Percentiles rank a stretch among this genome's conserved stretches.
Evolutionary conservation across 1,140 invertebrate genomes (phyloP).

Genomic region (Phocides pigmalion): DNA sequence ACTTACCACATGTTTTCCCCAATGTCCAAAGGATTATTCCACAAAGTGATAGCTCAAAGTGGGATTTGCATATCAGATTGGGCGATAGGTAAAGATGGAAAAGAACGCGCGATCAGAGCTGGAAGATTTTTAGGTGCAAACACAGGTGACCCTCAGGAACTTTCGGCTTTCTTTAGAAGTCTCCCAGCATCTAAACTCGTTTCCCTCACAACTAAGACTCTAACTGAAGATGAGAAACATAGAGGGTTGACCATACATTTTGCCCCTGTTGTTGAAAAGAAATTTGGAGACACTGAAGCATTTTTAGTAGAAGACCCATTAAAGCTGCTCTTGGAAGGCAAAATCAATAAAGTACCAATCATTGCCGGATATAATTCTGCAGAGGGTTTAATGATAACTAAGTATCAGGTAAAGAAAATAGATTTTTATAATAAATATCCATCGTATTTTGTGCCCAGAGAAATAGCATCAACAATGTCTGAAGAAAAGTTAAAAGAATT

Average conservation of each 20-base stretch:
- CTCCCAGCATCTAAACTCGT: constrained; percentile 20
- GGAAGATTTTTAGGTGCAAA: constrained; percentile 58
- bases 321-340: constrained; percentile 62
- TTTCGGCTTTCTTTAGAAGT: constrained; percentile 66
- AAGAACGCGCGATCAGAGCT: constrained; percentile 53
- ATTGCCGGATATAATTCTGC: constrained; percentile 85
- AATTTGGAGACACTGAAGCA: constrained; percentile 57
- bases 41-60: constrained; percentile 82
- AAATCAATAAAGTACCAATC: constrained; percentile 84
- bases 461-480: constrained; percentile 52
- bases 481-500: constrained; percentile 58
- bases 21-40: constrained; percentile 84
- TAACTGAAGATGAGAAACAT: constrained; percentile 57
- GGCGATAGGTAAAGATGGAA: constrained; percentile 54
- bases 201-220: constrained; percentile 53
- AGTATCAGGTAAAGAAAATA: constrained; percentile 51
- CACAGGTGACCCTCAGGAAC: constrained; percentile 53
- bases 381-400: constrained; percentile 83
- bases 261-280: constrained; percentile 75
- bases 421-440: constrained; percentile 63
- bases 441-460: constrained; percentile 64
- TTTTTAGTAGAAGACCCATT: constrained; percentile 72
- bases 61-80: constrained; percentile 85
- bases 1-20: constrained; percentile 88
- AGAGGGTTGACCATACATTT: constrained; percentile 76